These are phyloP conservation scores for Diaphora mendica DNA, from an alignment of 2,888 invertebrate genomes.

Conservation along the genomic window DNA sequence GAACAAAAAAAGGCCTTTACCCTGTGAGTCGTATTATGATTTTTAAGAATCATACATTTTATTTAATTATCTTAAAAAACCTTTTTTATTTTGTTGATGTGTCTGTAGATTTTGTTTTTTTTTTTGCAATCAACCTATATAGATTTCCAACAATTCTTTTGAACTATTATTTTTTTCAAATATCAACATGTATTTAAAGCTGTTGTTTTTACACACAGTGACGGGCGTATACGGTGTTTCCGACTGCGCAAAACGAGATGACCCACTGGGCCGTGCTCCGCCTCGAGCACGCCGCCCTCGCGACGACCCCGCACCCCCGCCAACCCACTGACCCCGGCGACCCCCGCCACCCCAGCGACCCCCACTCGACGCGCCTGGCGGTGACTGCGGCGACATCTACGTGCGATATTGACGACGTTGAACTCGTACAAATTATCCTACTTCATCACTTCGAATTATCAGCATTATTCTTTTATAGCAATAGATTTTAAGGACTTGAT, in stretches of 20 bases:
- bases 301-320: slow-evolving; percentile 18
- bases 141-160: too few relatives aligned
- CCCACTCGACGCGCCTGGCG: slow-evolving; percentile 43
- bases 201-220: slow-evolving; percentile 54
- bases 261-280: slow-evolving; percentile 56
- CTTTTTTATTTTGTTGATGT: not conserved
- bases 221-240: slow-evolving; percentile 78
- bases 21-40: not conserved
- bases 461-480: slow-evolving; percentile 1
- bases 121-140: not conserved
- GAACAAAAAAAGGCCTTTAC: not conserved
- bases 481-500: not conserved
- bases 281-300: slow-evolving; percentile 35
- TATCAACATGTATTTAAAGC: not conserved
- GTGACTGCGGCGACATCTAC: slow-evolving; percentile 26
- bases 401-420: not conserved
- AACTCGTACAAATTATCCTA: not conserved
- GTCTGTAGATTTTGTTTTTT: not conserved
- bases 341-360: not conserved
- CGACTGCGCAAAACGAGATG: slow-evolving; percentile 70
- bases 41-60: not conserved
- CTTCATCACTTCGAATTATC: not conserved
- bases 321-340: not conserved
- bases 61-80: not conserved
- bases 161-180: not conserved